phyloP scores from a whole-genome alignment of 2,797 vertebrate species.

The Nothura maculosa region DNA sequence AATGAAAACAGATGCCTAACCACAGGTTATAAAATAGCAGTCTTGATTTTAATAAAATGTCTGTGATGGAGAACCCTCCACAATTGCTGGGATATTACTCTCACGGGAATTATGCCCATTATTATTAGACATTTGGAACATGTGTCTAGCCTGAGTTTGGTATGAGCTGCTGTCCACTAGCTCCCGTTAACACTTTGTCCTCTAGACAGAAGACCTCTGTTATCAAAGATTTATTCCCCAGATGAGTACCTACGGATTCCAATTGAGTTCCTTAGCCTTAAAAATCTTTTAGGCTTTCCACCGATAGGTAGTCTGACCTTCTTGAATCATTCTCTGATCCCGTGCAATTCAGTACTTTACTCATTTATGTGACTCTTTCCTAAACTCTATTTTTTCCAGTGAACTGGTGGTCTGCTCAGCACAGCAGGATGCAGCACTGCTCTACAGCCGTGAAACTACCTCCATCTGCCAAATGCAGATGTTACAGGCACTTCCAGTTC shows the following conservation, averaged over 20 bases:
- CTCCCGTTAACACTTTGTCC: rapidly evolving
- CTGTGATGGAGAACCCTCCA: rapidly evolving
- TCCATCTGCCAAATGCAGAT: background rate
- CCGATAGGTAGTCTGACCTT: rapidly evolving
- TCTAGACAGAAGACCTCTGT: background rate
- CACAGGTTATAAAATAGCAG: background rate
- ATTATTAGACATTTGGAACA: background rate
- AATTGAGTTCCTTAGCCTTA: background rate
- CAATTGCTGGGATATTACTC: background rate
- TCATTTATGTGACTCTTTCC: background rate
- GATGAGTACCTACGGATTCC: background rate
- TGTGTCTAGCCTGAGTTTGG: background rate
- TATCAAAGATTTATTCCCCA: background rate
- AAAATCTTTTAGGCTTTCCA: background rate
- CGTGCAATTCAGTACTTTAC: background rate
- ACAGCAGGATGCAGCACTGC: rapidly evolving
- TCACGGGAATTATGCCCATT: rapidly evolving
- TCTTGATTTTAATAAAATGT: background rate
- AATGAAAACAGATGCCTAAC: background rate
- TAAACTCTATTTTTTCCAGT: background rate
- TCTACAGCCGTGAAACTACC: background rate
- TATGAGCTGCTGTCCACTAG: background rate
- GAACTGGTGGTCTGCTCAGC: background rate
- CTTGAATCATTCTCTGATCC: background rate
- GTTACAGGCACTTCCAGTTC: background rate